A percentile compares a stretch with the other conserved stretches of the same genome.
These are phyloP conservation scores for Carduelis carduelis DNA, from an alignment of 2,797 vertebrate species.

Conservation along the genomic window DNA sequence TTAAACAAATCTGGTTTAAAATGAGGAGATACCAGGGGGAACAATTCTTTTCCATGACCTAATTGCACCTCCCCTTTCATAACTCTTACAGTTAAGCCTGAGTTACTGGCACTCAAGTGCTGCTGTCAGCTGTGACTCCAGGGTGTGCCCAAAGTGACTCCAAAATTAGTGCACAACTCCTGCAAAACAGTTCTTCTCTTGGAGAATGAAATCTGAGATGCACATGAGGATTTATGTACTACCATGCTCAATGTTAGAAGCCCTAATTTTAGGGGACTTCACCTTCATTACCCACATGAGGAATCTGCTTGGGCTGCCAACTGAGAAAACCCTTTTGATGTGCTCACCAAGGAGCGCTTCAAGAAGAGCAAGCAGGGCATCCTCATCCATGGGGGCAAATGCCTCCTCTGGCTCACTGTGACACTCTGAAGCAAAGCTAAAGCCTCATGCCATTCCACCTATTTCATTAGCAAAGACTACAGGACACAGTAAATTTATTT, in stretches of 20 bases:
- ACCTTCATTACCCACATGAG: background rate
- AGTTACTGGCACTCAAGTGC: background rate
- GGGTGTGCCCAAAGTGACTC: background rate
- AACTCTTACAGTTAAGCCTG: background rate
- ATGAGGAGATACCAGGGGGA: background rate
- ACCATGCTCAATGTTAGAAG: background rate
- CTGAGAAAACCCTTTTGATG: background rate
- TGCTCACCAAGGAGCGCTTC: background rate
- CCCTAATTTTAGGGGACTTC: background rate
- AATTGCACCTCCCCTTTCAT: background rate
- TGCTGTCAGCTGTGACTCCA: background rate
- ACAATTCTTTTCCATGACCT: background rate
- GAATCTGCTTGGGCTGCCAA: background rate
- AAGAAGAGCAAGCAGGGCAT: background rate
- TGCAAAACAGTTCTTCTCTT: background rate
- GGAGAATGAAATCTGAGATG: background rate
- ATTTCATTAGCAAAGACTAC: background rate
- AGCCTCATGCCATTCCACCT: background rate
- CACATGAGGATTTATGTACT: background rate
- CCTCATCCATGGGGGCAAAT: background rate
- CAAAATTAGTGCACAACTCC: background rate
- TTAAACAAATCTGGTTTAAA: conserved; percentile 3
- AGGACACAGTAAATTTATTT: background rate
- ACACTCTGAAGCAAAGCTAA: background rate
- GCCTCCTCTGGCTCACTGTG: background rate